Evolutionary conservation across 2,888 invertebrate species (phyloP), one percentile per base, ranked within the genome.

Genomic region (Papilio gigon): DNA sequence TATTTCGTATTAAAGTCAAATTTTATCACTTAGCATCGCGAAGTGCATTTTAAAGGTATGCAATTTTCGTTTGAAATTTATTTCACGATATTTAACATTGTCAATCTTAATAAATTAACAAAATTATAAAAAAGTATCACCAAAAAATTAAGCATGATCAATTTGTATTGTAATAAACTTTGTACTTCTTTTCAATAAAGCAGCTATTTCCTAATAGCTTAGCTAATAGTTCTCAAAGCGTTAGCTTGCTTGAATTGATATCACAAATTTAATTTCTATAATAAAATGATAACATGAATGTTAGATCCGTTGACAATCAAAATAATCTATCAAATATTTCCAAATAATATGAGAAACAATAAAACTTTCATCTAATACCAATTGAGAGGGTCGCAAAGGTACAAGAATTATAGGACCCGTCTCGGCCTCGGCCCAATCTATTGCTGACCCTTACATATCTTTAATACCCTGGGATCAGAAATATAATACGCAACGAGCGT

Each of bases 401-500:
- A 78, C 74, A 73, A 74, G 82, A 78, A 83, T 84, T 85, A 84
- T 75, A 77, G 75, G 65, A 81, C 80, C 78, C 78, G 80, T 78
- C 79, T 78, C 72, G 74, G 74, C 35, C 79, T 78, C 72, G 74
- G 74, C 35, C 75, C 76, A 77, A 81, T 81, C 77, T 77, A 77
- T 73, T 75, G 78, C 87, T 90, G 92, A 92, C 92, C 92, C 90
- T 86, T 83, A 84, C 83, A 80, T 76, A 80, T 80, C 83, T 80
- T 53, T 87, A 85, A 87, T 86, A 76, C 85, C 80, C 79, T 75
- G 81, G 88, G 91, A 91, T 91, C 86, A 91, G 77, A 88, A 90
- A 89, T 89, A 89, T 89, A 88, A 90, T 89, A 85, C 81, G 84
- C 80, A 80, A 83, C 79, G 75, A 80, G 80, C 77, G 87, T 86